Evolutionary conservation across 2,888 invertebrate species (phyloP).

Genomic region (Lasioglossum vierecki): DNA sequence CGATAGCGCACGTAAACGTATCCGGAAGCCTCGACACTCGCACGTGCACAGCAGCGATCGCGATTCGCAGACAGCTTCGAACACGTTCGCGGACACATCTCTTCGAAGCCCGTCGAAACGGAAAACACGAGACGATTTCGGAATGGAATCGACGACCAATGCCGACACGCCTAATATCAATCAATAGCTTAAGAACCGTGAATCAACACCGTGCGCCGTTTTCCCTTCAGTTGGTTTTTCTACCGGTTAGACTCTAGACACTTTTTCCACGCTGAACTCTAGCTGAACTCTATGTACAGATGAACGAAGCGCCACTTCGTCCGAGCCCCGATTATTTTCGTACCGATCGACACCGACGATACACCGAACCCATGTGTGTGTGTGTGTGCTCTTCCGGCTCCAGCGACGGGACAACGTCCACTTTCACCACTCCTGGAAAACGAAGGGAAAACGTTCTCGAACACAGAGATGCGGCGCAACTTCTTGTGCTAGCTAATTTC

Average conservation of each 20-base stretch:
- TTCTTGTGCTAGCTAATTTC: not conserved
- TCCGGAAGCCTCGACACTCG: not conserved
- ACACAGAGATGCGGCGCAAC: not conserved
- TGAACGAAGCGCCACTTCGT: slow-evolving; percentile 20
- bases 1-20: slow-evolving; percentile 1
- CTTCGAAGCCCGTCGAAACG: not conserved
- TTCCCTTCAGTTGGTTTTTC: slow-evolving; percentile 44
- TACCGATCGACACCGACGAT: slow-evolving; percentile 45
- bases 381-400: slow-evolving; percentile 11
- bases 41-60: slow-evolving; percentile 11
- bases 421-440: not conserved
- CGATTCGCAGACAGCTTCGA: not conserved
- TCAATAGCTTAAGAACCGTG: slow-evolving; percentile 40
- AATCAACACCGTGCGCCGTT: slow-evolving; percentile 37
- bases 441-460: not conserved
- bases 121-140: not conserved
- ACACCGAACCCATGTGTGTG: slow-evolving; percentile 7
- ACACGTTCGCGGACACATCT: not conserved
- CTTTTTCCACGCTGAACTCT: slow-evolving; percentile 32
- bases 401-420: not conserved
- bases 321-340: slow-evolving; percentile 49
- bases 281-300: slow-evolving; percentile 39
- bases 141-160: slow-evolving; percentile 20
- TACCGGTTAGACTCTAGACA: slow-evolving; percentile 38
- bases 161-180: slow-evolving; percentile 50